Evolutionary conservation across 2,888 invertebrate species (phyloP).

Genomic region (Ariolimax columbianus): DNA sequence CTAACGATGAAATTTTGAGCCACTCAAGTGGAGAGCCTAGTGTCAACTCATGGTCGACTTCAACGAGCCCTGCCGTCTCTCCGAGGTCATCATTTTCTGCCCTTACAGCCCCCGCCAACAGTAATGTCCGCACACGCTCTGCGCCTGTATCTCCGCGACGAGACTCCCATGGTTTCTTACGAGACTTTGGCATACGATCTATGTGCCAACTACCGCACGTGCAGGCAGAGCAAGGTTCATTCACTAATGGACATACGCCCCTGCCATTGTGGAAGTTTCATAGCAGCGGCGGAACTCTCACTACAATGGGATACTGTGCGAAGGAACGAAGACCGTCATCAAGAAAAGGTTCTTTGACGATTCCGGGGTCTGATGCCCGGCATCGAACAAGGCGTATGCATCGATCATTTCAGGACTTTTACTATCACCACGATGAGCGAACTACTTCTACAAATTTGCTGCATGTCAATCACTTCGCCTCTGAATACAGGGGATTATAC

Average conservation of each 20-base stretch:
- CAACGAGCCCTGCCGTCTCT: slow-evolving; percentile 60
- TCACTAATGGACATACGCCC: slow-evolving; percentile 52
- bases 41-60: slow-evolving; percentile 59
- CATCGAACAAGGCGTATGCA: slow-evolving; percentile 47
- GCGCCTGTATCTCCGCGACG: slow-evolving; percentile 69
- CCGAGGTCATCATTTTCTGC: slow-evolving; percentile 58
- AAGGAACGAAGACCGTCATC: background rate
- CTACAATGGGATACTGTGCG: background rate
- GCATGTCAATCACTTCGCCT: slow-evolving; percentile 35
- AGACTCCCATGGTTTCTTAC: slow-evolving; percentile 58
- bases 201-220: slow-evolving; percentile 50
- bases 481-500: slow-evolving; percentile 40
- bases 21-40: slow-evolving; percentile 64
- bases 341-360: slow-evolving; percentile 49
- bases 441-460: slow-evolving; percentile 24
- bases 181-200: slow-evolving; percentile 53
- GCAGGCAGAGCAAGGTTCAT: slow-evolving; percentile 56
- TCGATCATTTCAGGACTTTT: slow-evolving; percentile 51
- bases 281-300: slow-evolving; percentile 52
- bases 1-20: slow-evolving; percentile 61
- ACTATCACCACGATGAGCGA: slow-evolving; percentile 34
- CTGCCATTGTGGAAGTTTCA: slow-evolving; percentile 59
- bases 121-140: slow-evolving; percentile 57
- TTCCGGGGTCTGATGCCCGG: slow-evolving; percentile 27
- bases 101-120: slow-evolving; percentile 58